These are phyloP conservation scores for Aphyosemion australe DNA, from an alignment of 2,113 vertebrate species.

Conservation along the genomic window DNA sequence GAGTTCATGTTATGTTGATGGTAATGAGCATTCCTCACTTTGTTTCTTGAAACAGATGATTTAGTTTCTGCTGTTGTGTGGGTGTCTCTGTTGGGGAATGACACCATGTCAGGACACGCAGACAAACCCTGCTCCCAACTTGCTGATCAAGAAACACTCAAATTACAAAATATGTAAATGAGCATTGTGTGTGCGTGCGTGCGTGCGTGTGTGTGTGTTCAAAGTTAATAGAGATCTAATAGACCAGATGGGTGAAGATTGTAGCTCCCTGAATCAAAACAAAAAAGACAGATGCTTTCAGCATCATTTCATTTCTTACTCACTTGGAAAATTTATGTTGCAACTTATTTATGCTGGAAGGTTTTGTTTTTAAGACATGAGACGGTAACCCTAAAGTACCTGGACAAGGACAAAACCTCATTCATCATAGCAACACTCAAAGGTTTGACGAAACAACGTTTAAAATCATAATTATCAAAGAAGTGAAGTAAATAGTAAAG, in stretches of 20 bases:
- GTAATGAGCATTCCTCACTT: not conserved
- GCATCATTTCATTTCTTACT: slow-evolving; percentile 23
- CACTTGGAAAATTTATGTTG: not conserved
- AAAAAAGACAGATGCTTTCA: slow-evolving; percentile 33
- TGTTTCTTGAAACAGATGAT: slow-evolving; percentile 2
- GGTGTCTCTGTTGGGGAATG: not conserved
- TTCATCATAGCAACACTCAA: too few relatives aligned
- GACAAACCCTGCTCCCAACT: slow-evolving; percentile 3
- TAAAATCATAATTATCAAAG: too few relatives aligned
- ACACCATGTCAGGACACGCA: slow-evolving; percentile 5
- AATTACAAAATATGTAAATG: slow-evolving; percentile 5
- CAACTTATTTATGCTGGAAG: too few relatives aligned
- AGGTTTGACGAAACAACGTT: too few relatives aligned
- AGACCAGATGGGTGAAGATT: slow-evolving; percentile 49
- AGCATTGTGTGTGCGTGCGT: not conserved
- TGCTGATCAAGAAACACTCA: slow-evolving; percentile 28
- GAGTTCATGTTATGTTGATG: not conserved
- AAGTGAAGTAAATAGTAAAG: too few relatives aligned
- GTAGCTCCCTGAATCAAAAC: slow-evolving; percentile 46
- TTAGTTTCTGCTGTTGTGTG: not conserved
- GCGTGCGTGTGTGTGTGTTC: slow-evolving; percentile 1
- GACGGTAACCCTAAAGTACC: too few relatives aligned
- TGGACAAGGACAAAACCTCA: too few relatives aligned
- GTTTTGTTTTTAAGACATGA: too few relatives aligned
- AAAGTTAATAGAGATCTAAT: slow-evolving; percentile 21